These are phyloP conservation scores for Microvelia longipes DNA, from an alignment of 1,140 invertebrate species.

Conservation along the genomic window DNA sequence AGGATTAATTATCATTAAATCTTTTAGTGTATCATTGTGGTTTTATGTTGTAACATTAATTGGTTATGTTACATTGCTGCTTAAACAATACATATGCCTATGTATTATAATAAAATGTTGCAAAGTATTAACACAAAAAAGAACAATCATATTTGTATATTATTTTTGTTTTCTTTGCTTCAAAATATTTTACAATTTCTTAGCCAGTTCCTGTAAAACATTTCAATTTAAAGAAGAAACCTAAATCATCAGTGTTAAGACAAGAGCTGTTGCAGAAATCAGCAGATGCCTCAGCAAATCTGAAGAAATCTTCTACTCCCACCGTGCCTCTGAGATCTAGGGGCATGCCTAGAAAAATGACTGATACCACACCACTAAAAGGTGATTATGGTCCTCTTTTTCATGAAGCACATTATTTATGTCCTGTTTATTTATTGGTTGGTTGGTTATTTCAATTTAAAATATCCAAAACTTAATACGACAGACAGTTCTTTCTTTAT, in stretches of 20 bases:
- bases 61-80: no score
- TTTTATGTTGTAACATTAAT: no score
- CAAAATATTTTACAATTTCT: background rate
- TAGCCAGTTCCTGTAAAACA: conserved; percentile 58
- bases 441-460: no score
- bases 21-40: no score
- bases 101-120: no score
- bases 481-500: no score
- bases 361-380: conserved; percentile 49
- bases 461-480: no score
- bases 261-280: conserved; percentile 84
- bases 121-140: conserved; percentile 8
- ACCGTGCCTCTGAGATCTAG: conserved; percentile 79
- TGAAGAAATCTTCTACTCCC: conserved; percentile 74
- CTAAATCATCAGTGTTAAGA: conserved; percentile 80
- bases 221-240: conserved; percentile 86
- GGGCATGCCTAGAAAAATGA: conserved; percentile 93
- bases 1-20: no score
- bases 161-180: conserved; percentile 3
- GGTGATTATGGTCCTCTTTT: no score
- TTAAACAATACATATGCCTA: no score
- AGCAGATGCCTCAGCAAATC: conserved; percentile 67
- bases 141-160: background rate
- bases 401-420: no score
- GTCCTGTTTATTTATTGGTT: no score